Evolutionary conservation across 2,797 vertebrate species (phyloP), one percentile per base, ranked within the genome.

Genomic region (Clarias fuscus): DNA sequence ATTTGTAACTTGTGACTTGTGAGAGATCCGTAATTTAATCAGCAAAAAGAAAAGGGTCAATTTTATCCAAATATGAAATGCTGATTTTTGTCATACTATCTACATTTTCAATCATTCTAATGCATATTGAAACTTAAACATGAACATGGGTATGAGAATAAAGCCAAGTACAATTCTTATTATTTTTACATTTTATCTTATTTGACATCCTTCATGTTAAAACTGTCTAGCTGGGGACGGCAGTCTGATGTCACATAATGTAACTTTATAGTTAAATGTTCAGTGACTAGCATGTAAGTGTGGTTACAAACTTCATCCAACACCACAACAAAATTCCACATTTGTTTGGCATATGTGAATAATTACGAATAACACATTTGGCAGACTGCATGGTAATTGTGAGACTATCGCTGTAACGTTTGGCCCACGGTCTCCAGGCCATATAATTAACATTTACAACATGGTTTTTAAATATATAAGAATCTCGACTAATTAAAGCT

Each of bases 361-460:
- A 82, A 91, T 91, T 91, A 92, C 87, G 86, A 89, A 89, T 87
- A 89, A 90, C 86, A 85, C 89, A 89, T 87, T 91, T 90, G 89
- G 88, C 89, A 86, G 87, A 83, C 84, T 85, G 82, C 84, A 81
- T 89, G 85, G 90, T 91, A 82, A 91, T 84, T 88, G 85, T 89
- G 88, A 90, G 89, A 89, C 90, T 90, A 90, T 87, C 86, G 67
- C 80, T 88, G 86, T 87, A 89, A 89, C 90, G 86, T 88, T 90
- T 90, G 89, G 88, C 89, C 85, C 85, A 82, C 30, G 84, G 83
- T 86, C 86, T 85, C 88, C 43, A 76, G 85, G 79, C 88, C 84
- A 82, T 89, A 87, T 84, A 88, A 92, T 92, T 90, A 91, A 82
- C 87, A 88, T 92, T 91, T 92, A 90, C 87, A 87, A 90, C 80